Conservation (phyloP, 2,797 vertebrate species). For the Melanotaenia maccullochi region DNA sequence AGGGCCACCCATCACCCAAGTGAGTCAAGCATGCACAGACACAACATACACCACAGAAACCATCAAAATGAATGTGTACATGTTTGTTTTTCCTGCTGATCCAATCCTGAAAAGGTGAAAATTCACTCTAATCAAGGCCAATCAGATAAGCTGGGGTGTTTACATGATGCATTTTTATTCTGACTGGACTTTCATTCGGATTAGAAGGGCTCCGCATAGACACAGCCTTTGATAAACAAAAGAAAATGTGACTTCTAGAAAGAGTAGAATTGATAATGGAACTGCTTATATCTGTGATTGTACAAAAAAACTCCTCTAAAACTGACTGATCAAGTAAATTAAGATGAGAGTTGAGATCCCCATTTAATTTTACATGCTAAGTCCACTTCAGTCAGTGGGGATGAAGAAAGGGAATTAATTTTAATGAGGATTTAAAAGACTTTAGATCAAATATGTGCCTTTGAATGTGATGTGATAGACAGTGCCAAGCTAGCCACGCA, state of each 20-base stretch:
- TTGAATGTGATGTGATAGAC: conserved; percentile 15
- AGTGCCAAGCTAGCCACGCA: neutral
- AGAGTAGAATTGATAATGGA: neutral
- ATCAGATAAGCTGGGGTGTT: too few species aligned
- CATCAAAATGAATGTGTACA: too few species aligned
- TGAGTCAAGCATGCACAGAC: too few species aligned
- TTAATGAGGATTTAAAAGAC: conserved; percentile 27
- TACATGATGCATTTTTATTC: too few species aligned
- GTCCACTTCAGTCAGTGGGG: conserved; percentile 17
- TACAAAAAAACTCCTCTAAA: neutral
- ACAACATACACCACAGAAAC: too few species aligned
- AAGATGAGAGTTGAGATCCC: conserved; percentile 27
- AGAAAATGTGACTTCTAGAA: neutral
- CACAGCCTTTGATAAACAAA: neutral
- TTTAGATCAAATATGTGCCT: neutral
- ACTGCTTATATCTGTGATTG: neutral
- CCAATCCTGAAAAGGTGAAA: too few species aligned
- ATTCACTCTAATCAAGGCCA: too few species aligned
- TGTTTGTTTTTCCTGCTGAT: too few species aligned
- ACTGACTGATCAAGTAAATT: conserved; percentile 23
- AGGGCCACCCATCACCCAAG: too few species aligned
- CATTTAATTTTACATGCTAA: conserved; percentile 40
- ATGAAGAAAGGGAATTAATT: conserved; percentile 12
- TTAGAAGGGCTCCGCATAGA: too few species aligned
- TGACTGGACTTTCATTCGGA: too few species aligned